A percentile compares a stretch with the other conserved stretches of the same genome.
Evolutionary conservation across 1,140 invertebrate genomes (phyloP).

Genomic region (Apis dorsata): DNA sequence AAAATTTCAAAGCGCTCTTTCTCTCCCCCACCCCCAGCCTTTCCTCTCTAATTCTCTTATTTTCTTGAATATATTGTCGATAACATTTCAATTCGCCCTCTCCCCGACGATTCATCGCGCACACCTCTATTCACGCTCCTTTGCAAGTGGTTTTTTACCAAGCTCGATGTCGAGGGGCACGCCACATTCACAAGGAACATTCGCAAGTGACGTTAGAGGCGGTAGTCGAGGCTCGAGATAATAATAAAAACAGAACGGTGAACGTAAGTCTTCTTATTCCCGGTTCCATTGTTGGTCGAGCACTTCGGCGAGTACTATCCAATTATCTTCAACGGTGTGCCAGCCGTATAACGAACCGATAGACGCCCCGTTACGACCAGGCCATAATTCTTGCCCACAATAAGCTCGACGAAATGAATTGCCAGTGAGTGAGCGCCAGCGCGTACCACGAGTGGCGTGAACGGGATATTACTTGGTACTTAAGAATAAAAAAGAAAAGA

Average conservation of each 20-base stretch:
- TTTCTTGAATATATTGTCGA: not conserved
- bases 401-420: slow-evolving; percentile 60
- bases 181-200: not conserved
- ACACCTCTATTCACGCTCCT: not conserved
- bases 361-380: slow-evolving; percentile 56
- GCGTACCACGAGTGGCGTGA: slow-evolving; percentile 36
- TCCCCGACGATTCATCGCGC: not conserved
- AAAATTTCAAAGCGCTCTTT: slow-evolving; percentile 8
- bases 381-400: slow-evolving; percentile 60
- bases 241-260: slow-evolving; percentile 25
- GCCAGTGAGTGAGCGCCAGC: slow-evolving; percentile 26
- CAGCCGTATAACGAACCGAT: slow-evolving; percentile 60
- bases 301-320: slow-evolving; percentile 60
- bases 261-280: slow-evolving; percentile 50
- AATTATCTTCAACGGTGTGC: slow-evolving; percentile 54
- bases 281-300: slow-evolving; percentile 56
- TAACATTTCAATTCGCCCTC: slow-evolving; percentile 29
- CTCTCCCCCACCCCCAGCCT: not conserved
- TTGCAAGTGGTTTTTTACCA: not conserved
- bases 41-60: not conserved
- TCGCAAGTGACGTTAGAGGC: not conserved
- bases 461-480: slow-evolving; percentile 53
- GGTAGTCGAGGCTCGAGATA: slow-evolving; percentile 11
- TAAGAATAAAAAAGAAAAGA: slow-evolving; percentile 47
- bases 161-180: not conserved